phyloP scores from a whole-genome alignment of 2,888 invertebrate species.

The Thalpophila matura region DNA sequence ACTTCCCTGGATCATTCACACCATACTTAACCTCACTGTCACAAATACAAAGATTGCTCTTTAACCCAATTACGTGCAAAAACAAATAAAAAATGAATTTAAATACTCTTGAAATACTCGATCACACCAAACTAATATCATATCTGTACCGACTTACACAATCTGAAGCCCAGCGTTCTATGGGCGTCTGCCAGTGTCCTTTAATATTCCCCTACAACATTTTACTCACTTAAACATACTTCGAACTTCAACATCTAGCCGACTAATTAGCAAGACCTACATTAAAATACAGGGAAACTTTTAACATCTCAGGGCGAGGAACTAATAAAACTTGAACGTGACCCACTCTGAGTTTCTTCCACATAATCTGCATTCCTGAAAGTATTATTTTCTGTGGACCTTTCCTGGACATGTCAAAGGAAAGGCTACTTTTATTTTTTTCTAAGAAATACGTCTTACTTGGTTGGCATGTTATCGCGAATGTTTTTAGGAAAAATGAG shows the following conservation, averaged over 20 bases:
- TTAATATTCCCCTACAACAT: not conserved
- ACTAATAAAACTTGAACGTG: conserved; percentile 79
- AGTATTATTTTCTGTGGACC: conserved; percentile 52
- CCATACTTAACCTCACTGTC: too few species aligned
- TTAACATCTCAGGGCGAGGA: conserved; percentile 62
- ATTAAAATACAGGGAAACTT: conserved; percentile 57
- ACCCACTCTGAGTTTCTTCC: conserved; percentile 52
- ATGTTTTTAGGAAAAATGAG: conserved; percentile 5
- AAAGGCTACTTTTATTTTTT: conserved; percentile 26
- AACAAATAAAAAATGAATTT: too few species aligned
- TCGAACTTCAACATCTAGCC: conserved; percentile 17
- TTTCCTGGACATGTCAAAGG: conserved; percentile 26
- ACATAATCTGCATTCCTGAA: conserved; percentile 67
- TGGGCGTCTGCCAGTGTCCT: too few species aligned
- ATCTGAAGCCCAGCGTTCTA: too few species aligned
- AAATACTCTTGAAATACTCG: too few species aligned
- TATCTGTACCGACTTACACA: too few species aligned
- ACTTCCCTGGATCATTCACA: too few species aligned
- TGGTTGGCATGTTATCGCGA: not conserved
- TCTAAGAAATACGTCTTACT: conserved; percentile 17
- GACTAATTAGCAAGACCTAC: conserved; percentile 48
- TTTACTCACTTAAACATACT: not conserved
- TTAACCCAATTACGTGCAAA: too few species aligned
- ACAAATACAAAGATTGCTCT: too few species aligned
- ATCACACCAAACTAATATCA: too few species aligned